phyloP scores from a whole-genome alignment of 2,113 vertebrate species.

The Typhlomys cinereus region DNA sequence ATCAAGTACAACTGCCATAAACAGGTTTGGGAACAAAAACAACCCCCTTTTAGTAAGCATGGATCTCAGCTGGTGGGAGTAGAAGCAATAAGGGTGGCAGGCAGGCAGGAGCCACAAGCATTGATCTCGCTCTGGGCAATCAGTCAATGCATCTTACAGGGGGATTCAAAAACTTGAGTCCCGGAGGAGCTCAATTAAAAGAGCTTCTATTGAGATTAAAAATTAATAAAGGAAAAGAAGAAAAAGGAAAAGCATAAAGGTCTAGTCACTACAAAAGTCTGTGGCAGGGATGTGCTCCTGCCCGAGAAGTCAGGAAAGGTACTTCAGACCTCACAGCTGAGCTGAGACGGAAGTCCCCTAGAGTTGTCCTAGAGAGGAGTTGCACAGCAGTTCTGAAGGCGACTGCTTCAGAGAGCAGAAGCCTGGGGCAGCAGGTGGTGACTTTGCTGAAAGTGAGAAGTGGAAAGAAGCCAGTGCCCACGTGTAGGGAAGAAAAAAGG shows the following conservation, averaged over 20 bases:
- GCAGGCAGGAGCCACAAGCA: neutral
- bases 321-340: neutral
- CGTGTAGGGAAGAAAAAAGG: neutral
- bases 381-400: neutral
- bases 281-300: neutral
- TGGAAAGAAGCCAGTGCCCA: neutral
- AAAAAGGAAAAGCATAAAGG: no score
- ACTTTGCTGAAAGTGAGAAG: neutral
- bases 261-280: constrained; percentile 6
- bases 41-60: neutral
- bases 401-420: neutral
- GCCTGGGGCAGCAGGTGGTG: neutral
- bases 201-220: constrained; percentile 57
- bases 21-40: constrained; percentile 63
- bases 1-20: constrained; percentile 62
- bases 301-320: neutral
- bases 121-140: constrained; percentile 7
- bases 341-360: neutral
- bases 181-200: constrained; percentile 55
- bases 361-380: neutral
- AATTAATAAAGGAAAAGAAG: constrained; percentile 59
- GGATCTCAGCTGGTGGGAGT: neutral
- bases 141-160: constrained; percentile 34
- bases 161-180: constrained; percentile 55
- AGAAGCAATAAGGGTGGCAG: neutral